Percentiles rank a stretch among this genome's conserved stretches.
These are phyloP conservation scores for Amyelois transitella DNA, from an alignment of 1,140 invertebrate species.

Conservation along the genomic window DNA sequence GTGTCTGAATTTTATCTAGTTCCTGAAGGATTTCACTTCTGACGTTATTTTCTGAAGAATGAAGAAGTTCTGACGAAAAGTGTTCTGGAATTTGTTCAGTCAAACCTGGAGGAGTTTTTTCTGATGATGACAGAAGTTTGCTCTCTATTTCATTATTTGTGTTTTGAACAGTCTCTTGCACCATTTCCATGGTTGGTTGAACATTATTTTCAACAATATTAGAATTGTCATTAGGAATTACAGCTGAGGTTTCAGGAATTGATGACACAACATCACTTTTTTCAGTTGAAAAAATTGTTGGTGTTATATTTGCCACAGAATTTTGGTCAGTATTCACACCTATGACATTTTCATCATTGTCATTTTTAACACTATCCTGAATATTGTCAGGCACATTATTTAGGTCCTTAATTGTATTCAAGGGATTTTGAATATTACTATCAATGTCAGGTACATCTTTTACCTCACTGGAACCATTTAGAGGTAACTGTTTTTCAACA, in stretches of 20 bases:
- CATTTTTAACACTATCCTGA: not conserved
- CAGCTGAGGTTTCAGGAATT: not conserved
- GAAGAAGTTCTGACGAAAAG: not conserved
- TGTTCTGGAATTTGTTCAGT: not conserved
- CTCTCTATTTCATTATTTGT: not conserved
- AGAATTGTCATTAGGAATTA: not conserved
- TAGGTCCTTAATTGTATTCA: not conserved
- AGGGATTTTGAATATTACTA: conserved; percentile 12
- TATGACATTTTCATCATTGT: not conserved
- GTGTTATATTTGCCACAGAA: not conserved
- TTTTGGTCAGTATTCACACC: not conserved
- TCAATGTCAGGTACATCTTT: conserved; percentile 7
- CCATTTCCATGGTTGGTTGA: not conserved
- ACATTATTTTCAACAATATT: not conserved
- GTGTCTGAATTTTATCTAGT: not conserved
- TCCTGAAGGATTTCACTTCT: not conserved
- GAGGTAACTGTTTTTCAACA: conserved; percentile 15
- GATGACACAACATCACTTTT: not conserved
- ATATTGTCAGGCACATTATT: not conserved
- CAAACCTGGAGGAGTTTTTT: not conserved
- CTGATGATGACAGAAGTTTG: not conserved
- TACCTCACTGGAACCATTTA: conserved; percentile 12
- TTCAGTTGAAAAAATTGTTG: not conserved
- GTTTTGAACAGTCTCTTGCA: not conserved
- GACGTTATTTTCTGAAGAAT: not conserved